Evolutionary conservation across 2,888 invertebrate genomes (phyloP).

Genomic region (Oasisia sp.): DNA sequence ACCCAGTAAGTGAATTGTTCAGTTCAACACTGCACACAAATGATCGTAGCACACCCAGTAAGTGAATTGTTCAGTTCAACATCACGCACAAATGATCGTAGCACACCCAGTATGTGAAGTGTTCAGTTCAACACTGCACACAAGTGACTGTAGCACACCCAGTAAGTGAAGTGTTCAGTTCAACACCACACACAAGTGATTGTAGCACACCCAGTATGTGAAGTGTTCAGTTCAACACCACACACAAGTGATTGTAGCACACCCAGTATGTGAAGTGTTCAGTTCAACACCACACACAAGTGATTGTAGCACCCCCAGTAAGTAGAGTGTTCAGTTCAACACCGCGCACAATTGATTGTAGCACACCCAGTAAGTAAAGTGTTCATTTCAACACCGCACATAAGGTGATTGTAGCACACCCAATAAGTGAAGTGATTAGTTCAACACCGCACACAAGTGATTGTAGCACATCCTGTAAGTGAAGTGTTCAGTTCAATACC

Average conservation of each 20-base stretch:
- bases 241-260: too few relatives aligned
- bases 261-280: too few relatives aligned
- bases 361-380: conserved; percentile 79
- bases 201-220: too few relatives aligned
- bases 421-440: conserved; percentile 67
- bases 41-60: conserved; percentile 81
- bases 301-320: conserved; percentile 81
- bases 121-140: neutral
- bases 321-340: conserved; percentile 26
- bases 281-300: conserved; percentile 74
- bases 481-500: conserved; percentile 72
- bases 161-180: too few relatives aligned
- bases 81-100: conserved; percentile 64
- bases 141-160: neutral
- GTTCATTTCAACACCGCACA: conserved; percentile 49
- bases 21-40: conserved; percentile 58
- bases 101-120: conserved; percentile 79
- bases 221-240: too few relatives aligned
- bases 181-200: too few relatives aligned
- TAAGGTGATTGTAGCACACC: conserved; percentile 76
- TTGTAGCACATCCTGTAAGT: too few relatives aligned
- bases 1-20: conserved; percentile 74
- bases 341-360: conserved; percentile 64
- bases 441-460: too few relatives aligned
- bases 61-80: conserved; percentile 29